Evolutionary conservation across 2,113 vertebrate genomes (phyloP).

Genomic region (Sander vitreus): DNA sequence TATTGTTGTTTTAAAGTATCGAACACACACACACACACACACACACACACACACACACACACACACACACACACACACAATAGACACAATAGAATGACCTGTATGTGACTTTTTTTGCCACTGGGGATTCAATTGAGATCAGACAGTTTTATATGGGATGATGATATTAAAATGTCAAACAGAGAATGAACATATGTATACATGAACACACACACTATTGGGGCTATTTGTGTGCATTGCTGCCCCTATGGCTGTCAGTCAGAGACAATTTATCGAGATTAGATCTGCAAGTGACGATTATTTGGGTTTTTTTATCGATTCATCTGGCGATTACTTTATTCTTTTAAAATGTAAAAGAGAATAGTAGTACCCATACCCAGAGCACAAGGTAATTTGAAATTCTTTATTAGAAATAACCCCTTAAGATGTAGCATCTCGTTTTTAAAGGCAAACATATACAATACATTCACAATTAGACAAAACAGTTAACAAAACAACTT

Average conservation of each 20-base stretch:
- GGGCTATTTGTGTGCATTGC: not conserved
- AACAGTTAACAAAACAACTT: no score
- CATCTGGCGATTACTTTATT: not conserved
- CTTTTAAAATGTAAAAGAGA: not conserved
- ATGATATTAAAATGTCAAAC: not conserved
- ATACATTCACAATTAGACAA: no score
- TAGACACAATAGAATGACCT: not conserved
- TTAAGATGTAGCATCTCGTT: no score
- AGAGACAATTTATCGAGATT: not conserved
- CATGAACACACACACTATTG: not conserved
- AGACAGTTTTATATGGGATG: not conserved
- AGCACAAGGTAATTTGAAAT: no score
- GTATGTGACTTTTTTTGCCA: not conserved
- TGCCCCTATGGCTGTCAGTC: not conserved
- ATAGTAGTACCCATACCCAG: not conserved
- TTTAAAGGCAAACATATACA: no score
- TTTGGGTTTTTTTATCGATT: not conserved
- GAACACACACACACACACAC: no score
- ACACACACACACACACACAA: no score
- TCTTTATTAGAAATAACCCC: no score
- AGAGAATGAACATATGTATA: not conserved
- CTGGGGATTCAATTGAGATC: not conserved
- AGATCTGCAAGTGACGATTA: not conserved
- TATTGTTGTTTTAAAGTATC: not conserved
- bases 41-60: not conserved